Evolutionary conservation across 2,113 vertebrate species (phyloP), one percentile per base, ranked within the genome.

Genomic region (Misgurnus mizolepis): DNA sequence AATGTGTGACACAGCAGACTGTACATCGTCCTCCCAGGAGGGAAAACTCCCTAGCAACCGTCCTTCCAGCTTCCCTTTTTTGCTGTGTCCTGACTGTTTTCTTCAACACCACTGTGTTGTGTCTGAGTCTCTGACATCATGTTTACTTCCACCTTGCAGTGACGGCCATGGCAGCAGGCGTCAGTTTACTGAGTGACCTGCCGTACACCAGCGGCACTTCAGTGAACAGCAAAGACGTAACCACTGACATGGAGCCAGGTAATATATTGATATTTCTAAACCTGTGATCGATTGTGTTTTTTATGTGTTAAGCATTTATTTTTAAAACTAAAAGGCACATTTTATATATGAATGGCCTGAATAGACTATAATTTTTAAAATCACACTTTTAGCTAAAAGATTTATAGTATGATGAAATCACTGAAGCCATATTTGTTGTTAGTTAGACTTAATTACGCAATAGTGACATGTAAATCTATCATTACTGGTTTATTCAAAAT

Each of bases 161-260:
- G 83, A 88, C 84, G 88, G 92, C 91, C 82, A 97, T 98, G 96
- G 93, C 96, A 93, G 93, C 95, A 22, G 95, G 94, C 82, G 93
- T 95, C 83, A 80, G 96, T 85, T 87, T 96, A 77, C 91, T 95
- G 85, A 94, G 90, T 89, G 94, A 96, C 43, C 86, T 88, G 41
- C 89, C 93, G 0, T 91, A 91, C 86, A 89, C 90, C 73, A 88
- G 82, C 0, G 50, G 69, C 34, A n/a, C 91, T 84, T 89, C 89
- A 88, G 86, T 88, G 77, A 86, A 85, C 75, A 87, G 86, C 85
- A 91, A 81, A 67, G 83, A 84, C 0, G 81, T 87, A 81, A 85
- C 87, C 85, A 61, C 85, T 82, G 88, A 91, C 61, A 94, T 95
- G 94, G 93, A 93, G 80, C 87, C 93, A 94, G 97, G 96, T 99